Evolutionary conservation across 2,797 vertebrate genomes (phyloP).

Genomic region (Spinus pinus): DNA sequence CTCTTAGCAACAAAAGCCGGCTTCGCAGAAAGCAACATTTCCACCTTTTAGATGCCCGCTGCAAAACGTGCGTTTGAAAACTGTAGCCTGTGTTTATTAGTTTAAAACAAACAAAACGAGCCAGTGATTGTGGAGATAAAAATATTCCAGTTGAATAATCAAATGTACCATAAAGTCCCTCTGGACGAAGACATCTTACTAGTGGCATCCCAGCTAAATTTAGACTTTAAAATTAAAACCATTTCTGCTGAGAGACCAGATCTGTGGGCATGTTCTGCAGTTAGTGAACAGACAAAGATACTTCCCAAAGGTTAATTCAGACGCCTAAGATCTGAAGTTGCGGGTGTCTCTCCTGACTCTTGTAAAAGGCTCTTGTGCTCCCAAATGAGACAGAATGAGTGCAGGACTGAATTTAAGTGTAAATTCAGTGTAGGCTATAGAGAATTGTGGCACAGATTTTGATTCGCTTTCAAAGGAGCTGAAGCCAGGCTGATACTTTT

Average conservation of each 20-base stretch:
- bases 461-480: background rate
- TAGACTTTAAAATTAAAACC: constrained; percentile 32
- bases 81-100: background rate
- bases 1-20: background rate
- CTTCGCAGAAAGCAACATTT: background rate
- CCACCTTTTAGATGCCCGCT: background rate
- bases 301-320: background rate
- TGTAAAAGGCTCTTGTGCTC: background rate
- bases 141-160: constrained; percentile 1
- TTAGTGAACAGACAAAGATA: background rate
- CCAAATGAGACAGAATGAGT: background rate
- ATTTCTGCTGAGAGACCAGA: background rate
- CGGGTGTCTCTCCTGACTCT: background rate
- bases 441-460: background rate
- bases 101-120: background rate
- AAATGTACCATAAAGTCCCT: background rate
- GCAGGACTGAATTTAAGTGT: background rate
- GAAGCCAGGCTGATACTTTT: background rate
- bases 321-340: background rate
- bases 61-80: background rate
- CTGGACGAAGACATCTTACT: constrained; percentile 8
- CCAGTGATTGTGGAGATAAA: background rate
- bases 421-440: background rate
- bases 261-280: background rate
- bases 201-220: constrained; percentile 40